Evolutionary conservation across 2,888 invertebrate genomes (phyloP).

Genomic region (Watsonalla binaria): DNA sequence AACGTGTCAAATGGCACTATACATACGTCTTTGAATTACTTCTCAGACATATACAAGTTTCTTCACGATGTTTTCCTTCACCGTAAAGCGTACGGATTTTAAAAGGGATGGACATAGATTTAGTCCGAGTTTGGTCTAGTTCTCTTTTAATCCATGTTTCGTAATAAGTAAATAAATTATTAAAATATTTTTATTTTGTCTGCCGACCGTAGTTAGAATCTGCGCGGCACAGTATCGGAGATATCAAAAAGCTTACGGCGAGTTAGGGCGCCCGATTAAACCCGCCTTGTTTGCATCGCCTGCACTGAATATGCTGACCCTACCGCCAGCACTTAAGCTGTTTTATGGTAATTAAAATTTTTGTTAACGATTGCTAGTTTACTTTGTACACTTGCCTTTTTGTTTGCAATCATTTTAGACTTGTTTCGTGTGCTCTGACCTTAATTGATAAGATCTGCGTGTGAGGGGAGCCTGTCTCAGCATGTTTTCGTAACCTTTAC

Average conservation of each 20-base stretch:
- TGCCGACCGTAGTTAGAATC: constrained; percentile 33
- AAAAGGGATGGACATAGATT: too few relatives aligned
- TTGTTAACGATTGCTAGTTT: constrained; percentile 37
- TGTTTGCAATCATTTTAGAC: not conserved
- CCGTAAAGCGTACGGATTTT: too few relatives aligned
- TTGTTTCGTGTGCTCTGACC: not conserved
- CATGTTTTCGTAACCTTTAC: not conserved
- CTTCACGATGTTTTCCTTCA: too few relatives aligned
- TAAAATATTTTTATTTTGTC: constrained; percentile 17
- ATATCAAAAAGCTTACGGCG: constrained; percentile 59
- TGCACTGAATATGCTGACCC: constrained; percentile 49
- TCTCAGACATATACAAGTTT: too few relatives aligned
- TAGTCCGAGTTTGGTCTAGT: too few relatives aligned
- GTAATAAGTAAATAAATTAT: not conserved
- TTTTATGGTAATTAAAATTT: constrained; percentile 64
- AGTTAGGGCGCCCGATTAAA: constrained; percentile 55
- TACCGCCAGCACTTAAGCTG: constrained; percentile 41
- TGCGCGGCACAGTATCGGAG: constrained; percentile 46
- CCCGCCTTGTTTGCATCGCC: constrained; percentile 49
- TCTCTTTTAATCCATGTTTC: too few relatives aligned
- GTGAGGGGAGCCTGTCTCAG: not conserved
- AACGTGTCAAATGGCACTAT: too few relatives aligned
- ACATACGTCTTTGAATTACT: too few relatives aligned
- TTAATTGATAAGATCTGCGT: not conserved
- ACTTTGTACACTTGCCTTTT: constrained; percentile 2